Conservation (phyloP, 2,113 vertebrate species). For the Leucosticte australis region DNA sequence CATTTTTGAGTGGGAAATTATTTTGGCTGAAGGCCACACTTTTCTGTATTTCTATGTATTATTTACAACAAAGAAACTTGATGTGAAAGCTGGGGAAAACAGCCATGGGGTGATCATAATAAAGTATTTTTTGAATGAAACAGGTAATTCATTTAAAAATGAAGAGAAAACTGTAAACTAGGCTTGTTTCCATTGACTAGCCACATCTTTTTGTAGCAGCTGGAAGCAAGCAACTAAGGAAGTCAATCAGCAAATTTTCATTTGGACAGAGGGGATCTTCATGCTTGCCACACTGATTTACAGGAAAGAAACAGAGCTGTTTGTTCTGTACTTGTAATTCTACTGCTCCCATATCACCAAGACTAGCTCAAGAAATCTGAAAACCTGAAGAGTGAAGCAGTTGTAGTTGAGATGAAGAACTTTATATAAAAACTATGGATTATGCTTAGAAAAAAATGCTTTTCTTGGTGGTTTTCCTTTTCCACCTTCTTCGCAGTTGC, state of each 20-base stretch:
- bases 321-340: neutral
- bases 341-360: neutral
- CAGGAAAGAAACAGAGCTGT: neutral
- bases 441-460: neutral
- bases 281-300: neutral
- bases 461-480: neutral
- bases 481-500: neutral
- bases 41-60: neutral
- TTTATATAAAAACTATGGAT: neutral
- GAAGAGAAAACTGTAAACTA: neutral
- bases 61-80: neutral
- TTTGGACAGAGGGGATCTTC: neutral
- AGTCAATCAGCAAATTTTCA: neutral
- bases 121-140: neutral
- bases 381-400: neutral
- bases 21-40: neutral
- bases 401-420: neutral
- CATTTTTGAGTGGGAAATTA: neutral
- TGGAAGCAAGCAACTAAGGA: neutral
- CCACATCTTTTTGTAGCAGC: neutral
- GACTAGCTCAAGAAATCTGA: neutral
- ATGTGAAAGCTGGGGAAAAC: neutral
- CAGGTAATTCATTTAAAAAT: neutral
- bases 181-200: neutral
- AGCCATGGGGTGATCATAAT: neutral